phyloP scores from a whole-genome alignment of 2,797 vertebrate genomes.

The Danio aesculapii region DNA sequence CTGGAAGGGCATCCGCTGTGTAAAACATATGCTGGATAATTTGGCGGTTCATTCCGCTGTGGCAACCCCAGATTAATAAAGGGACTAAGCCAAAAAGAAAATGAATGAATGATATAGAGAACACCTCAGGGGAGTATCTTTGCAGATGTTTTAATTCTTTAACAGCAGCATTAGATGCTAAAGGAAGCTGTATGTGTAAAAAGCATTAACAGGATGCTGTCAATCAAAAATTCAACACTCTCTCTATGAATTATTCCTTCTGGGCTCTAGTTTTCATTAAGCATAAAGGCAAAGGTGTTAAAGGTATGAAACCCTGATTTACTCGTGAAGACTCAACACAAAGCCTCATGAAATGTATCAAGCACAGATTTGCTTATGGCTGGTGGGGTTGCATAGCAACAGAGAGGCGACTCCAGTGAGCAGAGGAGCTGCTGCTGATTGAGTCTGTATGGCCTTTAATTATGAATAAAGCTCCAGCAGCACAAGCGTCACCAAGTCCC shows the following conservation, averaged over 20 bases:
- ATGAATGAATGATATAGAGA: too few relatives aligned
- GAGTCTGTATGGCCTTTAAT: conserved; percentile 77
- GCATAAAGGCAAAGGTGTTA: background rate
- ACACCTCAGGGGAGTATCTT: too few relatives aligned
- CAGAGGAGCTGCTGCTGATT: conserved; percentile 75
- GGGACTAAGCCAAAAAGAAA: too few relatives aligned
- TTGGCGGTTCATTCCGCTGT: too few relatives aligned
- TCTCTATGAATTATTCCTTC: background rate
- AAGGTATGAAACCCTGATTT: conserved; percentile 1
- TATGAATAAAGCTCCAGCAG: conserved; percentile 79
- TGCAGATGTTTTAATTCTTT: too few relatives aligned
- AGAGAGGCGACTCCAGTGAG: conserved; percentile 77
- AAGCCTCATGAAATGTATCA: conserved; percentile 69
- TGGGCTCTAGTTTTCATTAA: background rate
- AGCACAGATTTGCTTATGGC: conserved; percentile 70
- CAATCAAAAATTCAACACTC: background rate
- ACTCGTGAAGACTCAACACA: conserved; percentile 24
- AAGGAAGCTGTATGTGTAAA: too few relatives aligned
- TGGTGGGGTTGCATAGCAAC: conserved; percentile 84
- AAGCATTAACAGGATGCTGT: too few relatives aligned
- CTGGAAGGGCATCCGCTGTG: too few relatives aligned
- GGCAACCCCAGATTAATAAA: too few relatives aligned
- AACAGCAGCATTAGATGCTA: too few relatives aligned
- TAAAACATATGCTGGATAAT: too few relatives aligned
- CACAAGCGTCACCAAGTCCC: conserved; percentile 68